phyloP scores from a whole-genome alignment of 2,113 vertebrate genomes.

The Anguilla japonica region DNA sequence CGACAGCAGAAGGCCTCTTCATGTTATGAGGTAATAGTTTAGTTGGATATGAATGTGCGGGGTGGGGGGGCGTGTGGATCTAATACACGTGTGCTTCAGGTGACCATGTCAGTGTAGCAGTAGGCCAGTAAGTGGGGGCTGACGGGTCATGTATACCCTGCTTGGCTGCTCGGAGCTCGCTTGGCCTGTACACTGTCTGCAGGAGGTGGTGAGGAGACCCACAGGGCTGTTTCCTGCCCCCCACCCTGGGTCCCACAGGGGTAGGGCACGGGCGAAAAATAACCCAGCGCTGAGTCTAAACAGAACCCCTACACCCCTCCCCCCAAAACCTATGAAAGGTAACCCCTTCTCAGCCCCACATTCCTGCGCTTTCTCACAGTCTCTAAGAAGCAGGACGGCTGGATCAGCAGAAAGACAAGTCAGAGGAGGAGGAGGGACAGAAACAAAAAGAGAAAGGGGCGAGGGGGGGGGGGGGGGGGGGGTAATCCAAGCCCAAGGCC shows the following conservation, averaged over 20 bases:
- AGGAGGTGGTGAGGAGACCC: no score
- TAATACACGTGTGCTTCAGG: neutral
- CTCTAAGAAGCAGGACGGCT: neutral
- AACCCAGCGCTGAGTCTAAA: constrained; percentile 2
- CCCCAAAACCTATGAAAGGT: neutral
- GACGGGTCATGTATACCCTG: neutral
- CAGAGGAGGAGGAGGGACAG: neutral
- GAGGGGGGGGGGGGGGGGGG: neutral
- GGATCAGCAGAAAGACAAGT: constrained; percentile 9
- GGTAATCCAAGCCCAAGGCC: neutral
- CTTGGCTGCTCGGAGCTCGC: neutral
- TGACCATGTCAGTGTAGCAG: neutral
- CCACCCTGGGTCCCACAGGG: neutral
- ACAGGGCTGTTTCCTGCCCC: neutral
- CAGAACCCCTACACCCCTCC: neutral
- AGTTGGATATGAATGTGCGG: neutral
- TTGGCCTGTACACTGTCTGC: neutral
- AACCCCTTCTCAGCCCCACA: neutral
- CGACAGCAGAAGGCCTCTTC: neutral
- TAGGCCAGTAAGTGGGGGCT: neutral
- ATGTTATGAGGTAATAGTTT: neutral
- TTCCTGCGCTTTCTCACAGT: constrained; percentile 6
- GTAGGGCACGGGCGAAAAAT: neutral
- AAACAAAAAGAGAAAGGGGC: no score
- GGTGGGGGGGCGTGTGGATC: neutral